Conservation (phyloP, 2,888 invertebrate genomes). For the Phanerotoma sp. region DNA sequence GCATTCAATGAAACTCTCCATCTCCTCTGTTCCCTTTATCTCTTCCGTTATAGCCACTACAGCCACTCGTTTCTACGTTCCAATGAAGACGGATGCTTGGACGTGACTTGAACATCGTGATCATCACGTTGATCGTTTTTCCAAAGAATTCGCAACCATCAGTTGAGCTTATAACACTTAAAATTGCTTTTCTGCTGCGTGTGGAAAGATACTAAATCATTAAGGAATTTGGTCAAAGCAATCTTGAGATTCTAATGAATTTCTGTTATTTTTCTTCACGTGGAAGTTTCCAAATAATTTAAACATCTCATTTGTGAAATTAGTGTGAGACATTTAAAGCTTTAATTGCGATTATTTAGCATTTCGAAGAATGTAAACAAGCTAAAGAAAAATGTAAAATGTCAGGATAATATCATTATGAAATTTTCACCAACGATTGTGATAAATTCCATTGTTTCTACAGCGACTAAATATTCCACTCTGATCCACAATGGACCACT, state of each 20-base stretch:
- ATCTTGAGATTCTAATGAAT: neutral
- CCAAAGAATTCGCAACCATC: neutral
- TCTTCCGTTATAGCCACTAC: neutral
- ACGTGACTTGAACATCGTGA: conserved; percentile 4
- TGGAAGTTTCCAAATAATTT: neutral
- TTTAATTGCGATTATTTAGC: neutral
- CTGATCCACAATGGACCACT: conserved; percentile 23
- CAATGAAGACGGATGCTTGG: neutral
- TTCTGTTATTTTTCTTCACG: neutral
- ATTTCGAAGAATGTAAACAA: neutral
- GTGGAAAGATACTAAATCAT: conserved; percentile 17
- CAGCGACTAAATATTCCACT: conserved; percentile 29
- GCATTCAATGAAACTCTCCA: conserved; percentile 33
- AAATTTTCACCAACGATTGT: conserved; percentile 33
- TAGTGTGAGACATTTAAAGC: neutral
- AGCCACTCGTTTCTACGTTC: neutral
- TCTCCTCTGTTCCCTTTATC: neutral
- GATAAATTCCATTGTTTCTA: conserved; percentile 38
- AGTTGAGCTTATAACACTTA: neutral
- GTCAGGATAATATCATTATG: conserved; percentile 31
- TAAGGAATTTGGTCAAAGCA: conserved; percentile 18
- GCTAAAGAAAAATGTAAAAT: neutral
- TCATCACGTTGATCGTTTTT: conserved; percentile 5
- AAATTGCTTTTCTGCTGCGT: neutral
- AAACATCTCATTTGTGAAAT: conserved; percentile 3